These are phyloP conservation scores for Drosophila picticornis DNA, from an alignment of 2,888 invertebrate species.

Conservation along the genomic window DNA sequence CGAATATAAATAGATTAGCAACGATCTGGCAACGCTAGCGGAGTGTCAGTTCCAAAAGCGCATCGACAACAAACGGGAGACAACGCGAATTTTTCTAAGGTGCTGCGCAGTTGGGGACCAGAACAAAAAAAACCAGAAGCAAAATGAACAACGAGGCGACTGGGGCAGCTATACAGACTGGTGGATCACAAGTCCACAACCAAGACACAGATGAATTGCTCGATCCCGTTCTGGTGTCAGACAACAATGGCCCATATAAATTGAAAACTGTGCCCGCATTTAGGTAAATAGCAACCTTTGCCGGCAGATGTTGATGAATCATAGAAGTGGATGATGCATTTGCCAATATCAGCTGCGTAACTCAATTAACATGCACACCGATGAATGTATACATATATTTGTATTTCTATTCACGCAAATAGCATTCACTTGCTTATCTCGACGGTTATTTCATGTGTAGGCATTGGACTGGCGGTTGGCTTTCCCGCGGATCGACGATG, in stretches of 20 bases:
- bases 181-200: slow-evolving; percentile 31
- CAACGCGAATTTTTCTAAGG: slow-evolving; percentile 36
- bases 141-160: slow-evolving; percentile 42
- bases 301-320: slow-evolving; percentile 59
- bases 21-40: slow-evolving; percentile 31
- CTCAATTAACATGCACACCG: slow-evolving; percentile 31
- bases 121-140: neutral
- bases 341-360: slow-evolving; percentile 36
- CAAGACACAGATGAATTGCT: slow-evolving; percentile 78
- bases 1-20: neutral
- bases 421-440: slow-evolving; percentile 84
- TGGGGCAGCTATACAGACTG: slow-evolving; percentile 48
- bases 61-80: slow-evolving; percentile 47
- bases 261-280: slow-evolving; percentile 83
- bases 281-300: slow-evolving; percentile 70
- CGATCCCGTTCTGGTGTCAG: slow-evolving; percentile 83
- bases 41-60: slow-evolving; percentile 18
- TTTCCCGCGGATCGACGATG: slow-evolving; percentile 85
- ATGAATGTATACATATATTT: neutral
- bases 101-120: slow-evolving; percentile 39
- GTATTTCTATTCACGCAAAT: slow-evolving; percentile 7
- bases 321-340: slow-evolving; percentile 33
- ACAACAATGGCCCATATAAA: slow-evolving; percentile 75
- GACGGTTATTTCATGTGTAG: slow-evolving; percentile 82
- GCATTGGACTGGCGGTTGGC: slow-evolving; percentile 76